phyloP scores from a whole-genome alignment of 2,113 vertebrate genomes.

The Podarcis muralis region DNA sequence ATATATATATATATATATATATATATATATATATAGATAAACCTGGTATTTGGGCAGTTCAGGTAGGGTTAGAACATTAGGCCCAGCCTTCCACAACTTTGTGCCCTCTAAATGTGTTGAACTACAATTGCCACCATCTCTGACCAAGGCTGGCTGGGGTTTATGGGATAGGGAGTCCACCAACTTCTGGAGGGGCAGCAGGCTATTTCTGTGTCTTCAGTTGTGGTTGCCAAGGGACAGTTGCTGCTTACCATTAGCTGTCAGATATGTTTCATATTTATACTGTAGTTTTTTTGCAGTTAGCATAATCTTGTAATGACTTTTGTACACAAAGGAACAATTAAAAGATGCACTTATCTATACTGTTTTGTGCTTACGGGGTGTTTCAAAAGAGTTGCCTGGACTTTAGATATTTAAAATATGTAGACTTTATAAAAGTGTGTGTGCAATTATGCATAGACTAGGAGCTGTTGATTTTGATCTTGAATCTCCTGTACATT shows the following conservation, averaged over 20 bases:
- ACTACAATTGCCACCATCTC: too few species aligned
- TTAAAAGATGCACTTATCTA: too few species aligned
- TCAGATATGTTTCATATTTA: not conserved
- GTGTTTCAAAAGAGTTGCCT: not conserved
- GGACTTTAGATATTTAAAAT: not conserved
- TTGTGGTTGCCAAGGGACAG: not conserved
- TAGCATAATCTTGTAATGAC: not conserved
- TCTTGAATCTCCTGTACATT: not conserved
- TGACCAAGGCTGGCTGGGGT: too few species aligned
- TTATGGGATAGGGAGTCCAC: too few species aligned
- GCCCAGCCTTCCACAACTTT: not conserved
- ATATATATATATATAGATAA: not conserved
- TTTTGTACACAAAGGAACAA: not conserved
- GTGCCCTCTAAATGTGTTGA: too few species aligned
- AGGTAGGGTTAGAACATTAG: too few species aligned
- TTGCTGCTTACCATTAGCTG: not conserved
- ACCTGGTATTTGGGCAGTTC: not conserved
- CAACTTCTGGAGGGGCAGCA: too few species aligned
- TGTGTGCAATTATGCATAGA: not conserved
- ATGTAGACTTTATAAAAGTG: rapidly evolving
- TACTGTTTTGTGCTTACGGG: not conserved
- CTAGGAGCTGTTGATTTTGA: conserved; percentile 5
- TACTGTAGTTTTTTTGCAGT: not conserved
- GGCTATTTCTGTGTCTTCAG: not conserved
- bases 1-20: too few species aligned